Conservation (phyloP, 2,888 invertebrate genomes). For the Phasia obesa region DNA sequence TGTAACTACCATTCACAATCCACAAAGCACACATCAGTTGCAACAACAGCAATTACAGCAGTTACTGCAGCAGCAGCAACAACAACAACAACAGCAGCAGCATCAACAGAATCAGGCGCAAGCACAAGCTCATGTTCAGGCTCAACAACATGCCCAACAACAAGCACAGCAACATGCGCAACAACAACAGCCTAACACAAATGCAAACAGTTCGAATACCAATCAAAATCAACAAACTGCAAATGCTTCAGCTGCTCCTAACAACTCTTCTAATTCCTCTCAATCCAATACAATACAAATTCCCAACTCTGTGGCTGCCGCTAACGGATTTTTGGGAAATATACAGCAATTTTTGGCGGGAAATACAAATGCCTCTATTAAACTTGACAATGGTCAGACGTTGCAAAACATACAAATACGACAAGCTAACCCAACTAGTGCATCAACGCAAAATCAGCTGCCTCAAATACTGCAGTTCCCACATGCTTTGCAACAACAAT, state of each 20-base stretch:
- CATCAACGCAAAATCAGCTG: conserved; percentile 72
- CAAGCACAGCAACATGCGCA: conserved; percentile 72
- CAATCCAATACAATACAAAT: conserved; percentile 77
- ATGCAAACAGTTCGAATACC: conserved; percentile 21
- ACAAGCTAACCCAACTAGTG: conserved; percentile 81
- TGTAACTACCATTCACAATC: conserved; percentile 76
- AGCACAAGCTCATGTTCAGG: conserved; percentile 65
- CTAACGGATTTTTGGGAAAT: conserved; percentile 81
- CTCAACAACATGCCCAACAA: conserved; percentile 67
- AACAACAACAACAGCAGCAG: conserved; percentile 74
- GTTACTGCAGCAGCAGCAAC: conserved; percentile 76
- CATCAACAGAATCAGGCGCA: conserved; percentile 70
- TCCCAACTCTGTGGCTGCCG: conserved; percentile 81
- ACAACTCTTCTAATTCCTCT: conserved; percentile 44
- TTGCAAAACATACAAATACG: conserved; percentile 89
- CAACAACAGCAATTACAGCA: conserved; percentile 74
- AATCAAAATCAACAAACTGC: conserved; percentile 60
- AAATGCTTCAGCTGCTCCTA: conserved; percentile 26
- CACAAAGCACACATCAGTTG: conserved; percentile 74
- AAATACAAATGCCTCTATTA: conserved; percentile 75
- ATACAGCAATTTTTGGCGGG: conserved; percentile 75
- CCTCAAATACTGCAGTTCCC: conserved; percentile 82
- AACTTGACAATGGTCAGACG: conserved; percentile 80
- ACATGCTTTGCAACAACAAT: conserved; percentile 73
- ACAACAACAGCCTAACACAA: conserved; percentile 40